Percentiles rank a stretch among this genome's conserved stretches.
phyloP scores from a whole-genome alignment of 1,140 invertebrate genomes.

The Semibalanus balanoides region DNA sequence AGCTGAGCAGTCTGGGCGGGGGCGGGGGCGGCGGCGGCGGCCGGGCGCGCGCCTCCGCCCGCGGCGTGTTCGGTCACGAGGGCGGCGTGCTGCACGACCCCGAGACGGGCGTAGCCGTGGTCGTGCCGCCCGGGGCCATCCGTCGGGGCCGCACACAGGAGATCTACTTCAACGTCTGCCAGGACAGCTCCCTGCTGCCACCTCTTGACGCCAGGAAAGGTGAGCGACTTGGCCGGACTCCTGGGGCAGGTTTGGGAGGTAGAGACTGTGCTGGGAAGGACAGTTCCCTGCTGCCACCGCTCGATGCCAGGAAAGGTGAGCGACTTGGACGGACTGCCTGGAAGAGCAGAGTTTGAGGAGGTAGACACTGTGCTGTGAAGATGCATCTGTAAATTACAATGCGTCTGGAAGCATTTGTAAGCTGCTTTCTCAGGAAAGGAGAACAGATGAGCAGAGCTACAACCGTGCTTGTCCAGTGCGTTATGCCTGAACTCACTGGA shows the following conservation, averaged over 20 bases:
- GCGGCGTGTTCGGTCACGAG: constrained; percentile 55
- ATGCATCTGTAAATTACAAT: too few species aligned
- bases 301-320: constrained; percentile 70
- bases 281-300: constrained; percentile 52
- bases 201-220: constrained; percentile 75
- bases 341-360: too few species aligned
- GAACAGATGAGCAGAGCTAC: too few species aligned
- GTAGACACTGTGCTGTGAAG: constrained; percentile 12
- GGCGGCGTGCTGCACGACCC: constrained; percentile 68
- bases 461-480: too few species aligned
- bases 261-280: constrained; percentile 23
- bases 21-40: too few species aligned
- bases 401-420: too few species aligned
- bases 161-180: constrained; percentile 82
- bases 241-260: not conserved
- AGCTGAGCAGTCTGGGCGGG: not conserved
- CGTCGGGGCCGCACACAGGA: constrained; percentile 64
- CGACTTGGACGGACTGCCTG: not conserved
- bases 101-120: constrained; percentile 74
- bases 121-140: constrained; percentile 75
- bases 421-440: too few species aligned
- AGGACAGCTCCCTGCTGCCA: constrained; percentile 48
- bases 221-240: constrained; percentile 23
- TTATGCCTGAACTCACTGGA: too few species aligned
- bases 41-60: constrained; percentile 37